These are phyloP conservation scores for Lophura nycthemera DNA, from an alignment of 2,113 vertebrate species.

Conservation along the genomic window DNA sequence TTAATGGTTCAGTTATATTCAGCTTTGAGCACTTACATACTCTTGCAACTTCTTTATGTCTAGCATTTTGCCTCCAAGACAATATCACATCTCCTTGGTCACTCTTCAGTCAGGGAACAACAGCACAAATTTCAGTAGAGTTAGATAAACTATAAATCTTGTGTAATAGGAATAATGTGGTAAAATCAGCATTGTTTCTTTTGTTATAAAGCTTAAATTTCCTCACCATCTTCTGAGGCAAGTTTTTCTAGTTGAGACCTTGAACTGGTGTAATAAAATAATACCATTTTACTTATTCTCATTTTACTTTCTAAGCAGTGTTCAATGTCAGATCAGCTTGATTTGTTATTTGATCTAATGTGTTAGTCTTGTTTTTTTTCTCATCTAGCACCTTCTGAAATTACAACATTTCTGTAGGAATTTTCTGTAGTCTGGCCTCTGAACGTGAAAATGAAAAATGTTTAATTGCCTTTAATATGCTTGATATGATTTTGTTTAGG, in stretches of 20 bases:
- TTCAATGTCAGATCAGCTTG: not conserved
- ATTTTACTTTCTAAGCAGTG: not conserved
- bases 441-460: not conserved
- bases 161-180: not conserved
- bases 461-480: not conserved
- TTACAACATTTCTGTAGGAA: conserved; percentile 24
- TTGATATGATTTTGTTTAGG: not conserved
- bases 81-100: not conserved
- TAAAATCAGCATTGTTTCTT: not conserved
- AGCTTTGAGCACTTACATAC: not conserved
- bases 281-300: not conserved
- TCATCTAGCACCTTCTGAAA: conserved; percentile 38
- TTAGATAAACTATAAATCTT: not conserved
- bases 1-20: not conserved
- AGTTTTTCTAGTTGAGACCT: not conserved
- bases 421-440: not conserved
- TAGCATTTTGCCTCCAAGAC: not conserved
- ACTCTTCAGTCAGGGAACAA: not conserved
- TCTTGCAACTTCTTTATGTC: not conserved
- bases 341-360: conserved; percentile 27
- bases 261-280: not conserved
- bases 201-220: not conserved
- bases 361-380: conserved; percentile 12
- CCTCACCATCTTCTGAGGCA: not conserved
- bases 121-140: not conserved